Base-by-base conservation (phyloP, 2,797 vertebrate genomes). In the Heterohyrax brucei region DNA sequence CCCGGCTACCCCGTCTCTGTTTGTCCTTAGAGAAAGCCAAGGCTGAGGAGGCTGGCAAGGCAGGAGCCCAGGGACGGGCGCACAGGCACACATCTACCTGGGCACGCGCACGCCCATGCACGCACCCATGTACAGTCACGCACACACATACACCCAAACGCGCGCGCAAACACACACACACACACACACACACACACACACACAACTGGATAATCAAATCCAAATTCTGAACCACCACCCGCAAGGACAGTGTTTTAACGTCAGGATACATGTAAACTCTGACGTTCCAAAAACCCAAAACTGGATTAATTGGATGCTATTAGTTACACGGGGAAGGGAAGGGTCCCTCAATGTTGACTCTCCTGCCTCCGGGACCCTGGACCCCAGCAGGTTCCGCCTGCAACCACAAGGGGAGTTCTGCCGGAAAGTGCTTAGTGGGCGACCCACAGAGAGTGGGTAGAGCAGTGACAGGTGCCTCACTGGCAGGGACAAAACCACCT, bases 221-320 rank as follows among this genome's bases (percentile, higher is more conserved):
- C 0, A 0, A 4, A 13, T 1, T 50, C 70, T 30, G 59, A 16
- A 18, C 76, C 12, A 0, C 4, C 4, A 22, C 5, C 48, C 22
- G 0, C 0, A 53, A 3, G 1, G 39, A 48, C 10, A 21, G 39
- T 3, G 3, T 26, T 50, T 12, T 1, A 48, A 16, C 28, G 10
- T 66, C 78, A n/a, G 61, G 28, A 26, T 0, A 1, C 56, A 10
- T 14, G 75, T 13, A 48, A 48, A 24, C 24, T 39, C 19, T 39
- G 70, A 39, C 13, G 22, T 44, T 73, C 6, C 70, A 22, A 44
- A 66, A 12, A 28, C 2, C 14, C 64, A 66, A 16, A 61, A 19
- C 18, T 61, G 19, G 22, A 22, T 61, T 61, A 30, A 66, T 66
- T 4, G 26, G 4, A 12, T 30, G 1, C 13, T 13, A 4, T 66